phyloP scores from a whole-genome alignment of 2,113 vertebrate species.

The Scomber scombrus region DNA sequence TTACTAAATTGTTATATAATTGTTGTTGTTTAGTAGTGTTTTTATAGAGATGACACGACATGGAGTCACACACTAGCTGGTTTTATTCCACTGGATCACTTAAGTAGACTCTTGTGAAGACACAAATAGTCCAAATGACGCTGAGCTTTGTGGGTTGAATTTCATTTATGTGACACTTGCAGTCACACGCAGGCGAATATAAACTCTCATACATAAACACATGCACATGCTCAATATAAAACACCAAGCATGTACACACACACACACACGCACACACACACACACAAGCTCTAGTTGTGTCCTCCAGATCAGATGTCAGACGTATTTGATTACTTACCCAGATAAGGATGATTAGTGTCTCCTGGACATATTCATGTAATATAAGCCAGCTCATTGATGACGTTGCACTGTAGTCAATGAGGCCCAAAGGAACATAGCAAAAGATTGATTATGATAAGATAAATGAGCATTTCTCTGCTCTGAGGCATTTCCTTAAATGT shows the following conservation, averaged over 20 bases:
- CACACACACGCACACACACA: not conserved
- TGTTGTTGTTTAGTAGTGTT: not conserved
- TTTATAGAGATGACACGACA: not conserved
- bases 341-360: not conserved
- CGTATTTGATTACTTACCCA: not conserved
- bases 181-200: constrained; percentile 11
- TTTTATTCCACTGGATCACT: constrained; percentile 30
- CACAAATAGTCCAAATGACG: constrained; percentile 63
- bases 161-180: constrained; percentile 48
- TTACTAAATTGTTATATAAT: not conserved
- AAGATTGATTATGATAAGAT: constrained; percentile 9
- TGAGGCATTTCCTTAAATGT: constrained; percentile 44
- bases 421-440: not conserved
- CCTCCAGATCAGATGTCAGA: not conserved
- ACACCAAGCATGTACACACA: not conserved
- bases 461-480: constrained; percentile 5
- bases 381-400: not conserved
- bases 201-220: constrained; percentile 37
- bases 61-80: constrained; percentile 28
- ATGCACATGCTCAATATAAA: constrained; percentile 23
- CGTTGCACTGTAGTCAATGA: not conserved
- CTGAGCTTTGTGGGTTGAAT: constrained; percentile 49
- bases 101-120: constrained; percentile 34
- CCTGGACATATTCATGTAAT: not conserved
- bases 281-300: not conserved